Evolutionary conservation across 2,113 vertebrate species (phyloP), one percentile per base, ranked within the genome.

Genomic region (Laterallus jamaicensis): DNA sequence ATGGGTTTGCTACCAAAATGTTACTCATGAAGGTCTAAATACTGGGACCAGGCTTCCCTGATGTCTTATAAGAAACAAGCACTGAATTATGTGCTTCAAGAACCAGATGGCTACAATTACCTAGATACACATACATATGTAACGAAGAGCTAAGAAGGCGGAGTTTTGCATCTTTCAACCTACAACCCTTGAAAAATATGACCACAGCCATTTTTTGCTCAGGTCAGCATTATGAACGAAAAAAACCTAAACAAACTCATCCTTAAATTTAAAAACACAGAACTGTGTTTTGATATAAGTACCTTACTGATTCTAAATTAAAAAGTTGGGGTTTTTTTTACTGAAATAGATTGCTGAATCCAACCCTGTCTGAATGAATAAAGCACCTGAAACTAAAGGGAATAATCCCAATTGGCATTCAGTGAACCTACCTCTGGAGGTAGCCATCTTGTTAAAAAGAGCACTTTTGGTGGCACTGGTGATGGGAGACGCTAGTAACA

Each of bases 361-460:
- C 42, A 68, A 77, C 10, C 16, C 26, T 70, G 7, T 81, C 69
- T 83, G 49, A 71, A 86, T 73, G 86, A 88, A 93, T 60, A 81
- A 88, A 58, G 10, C 49, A 88, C 42, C 56, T 73, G 80, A 74
- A 83, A 86, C 24, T 70, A 60, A 82, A 77, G 10, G 63, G 28
- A 68, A 12, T 35, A 86, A 74, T 78, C 62, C 39, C 39, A 89
- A n/a, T 4, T 44, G 35, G 14, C 52, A 86, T 42, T 78, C 0
- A 0, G 59, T 44, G 42, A 86, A 52, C 42, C 31, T 55, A 64
- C 59, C 54, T 87, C 82, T 87, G 32, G 42, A 91, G 49, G 66
- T 40, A 93, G 62, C 86, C 90, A 73, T 91, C 55, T 87, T 93
- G 58, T 85, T 91, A 66, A 66, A 84, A 93, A 37, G 63, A 92